These are phyloP conservation scores for Ptilorrhoa leucosticta DNA, from an alignment of 2,113 vertebrate species.

Conservation along the genomic window DNA sequence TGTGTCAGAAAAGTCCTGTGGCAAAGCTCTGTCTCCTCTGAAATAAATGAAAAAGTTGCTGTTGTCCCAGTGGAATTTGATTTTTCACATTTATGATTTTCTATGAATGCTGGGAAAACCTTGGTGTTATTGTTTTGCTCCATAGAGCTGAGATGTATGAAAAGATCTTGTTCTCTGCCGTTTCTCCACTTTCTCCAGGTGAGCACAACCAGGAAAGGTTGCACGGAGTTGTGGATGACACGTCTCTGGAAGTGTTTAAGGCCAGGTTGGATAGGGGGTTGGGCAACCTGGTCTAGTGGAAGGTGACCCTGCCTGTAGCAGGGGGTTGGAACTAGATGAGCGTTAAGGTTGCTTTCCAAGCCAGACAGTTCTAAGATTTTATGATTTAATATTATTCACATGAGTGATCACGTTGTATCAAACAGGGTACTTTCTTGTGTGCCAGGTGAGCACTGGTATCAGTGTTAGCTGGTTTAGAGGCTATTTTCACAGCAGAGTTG, in stretches of 20 bases:
- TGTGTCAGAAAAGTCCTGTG: neutral
- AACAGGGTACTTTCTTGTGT: neutral
- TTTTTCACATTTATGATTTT: neutral
- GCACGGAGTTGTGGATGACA: neutral
- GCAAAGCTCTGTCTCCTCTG: neutral
- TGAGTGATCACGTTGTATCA: neutral
- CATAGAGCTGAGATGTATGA: neutral
- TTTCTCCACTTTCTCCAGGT: neutral
- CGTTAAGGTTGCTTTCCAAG: neutral
- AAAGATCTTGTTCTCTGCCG: neutral
- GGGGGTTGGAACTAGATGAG: neutral
- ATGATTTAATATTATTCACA: neutral
- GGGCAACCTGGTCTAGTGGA: neutral
- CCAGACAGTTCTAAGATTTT: neutral
- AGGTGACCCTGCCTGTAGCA: neutral
- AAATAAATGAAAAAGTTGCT: neutral
- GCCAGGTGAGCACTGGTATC: neutral
- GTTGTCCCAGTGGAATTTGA: neutral
- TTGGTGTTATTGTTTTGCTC: neutral
- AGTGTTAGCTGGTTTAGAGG: neutral
- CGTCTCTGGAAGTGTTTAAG: neutral
- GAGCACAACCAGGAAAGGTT: neutral
- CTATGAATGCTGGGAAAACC: neutral
- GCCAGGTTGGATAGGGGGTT: neutral
- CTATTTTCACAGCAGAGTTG: neutral